Base-by-base conservation (phyloP, 2,888 invertebrate species). In the Amphipyra berbera region DNA sequence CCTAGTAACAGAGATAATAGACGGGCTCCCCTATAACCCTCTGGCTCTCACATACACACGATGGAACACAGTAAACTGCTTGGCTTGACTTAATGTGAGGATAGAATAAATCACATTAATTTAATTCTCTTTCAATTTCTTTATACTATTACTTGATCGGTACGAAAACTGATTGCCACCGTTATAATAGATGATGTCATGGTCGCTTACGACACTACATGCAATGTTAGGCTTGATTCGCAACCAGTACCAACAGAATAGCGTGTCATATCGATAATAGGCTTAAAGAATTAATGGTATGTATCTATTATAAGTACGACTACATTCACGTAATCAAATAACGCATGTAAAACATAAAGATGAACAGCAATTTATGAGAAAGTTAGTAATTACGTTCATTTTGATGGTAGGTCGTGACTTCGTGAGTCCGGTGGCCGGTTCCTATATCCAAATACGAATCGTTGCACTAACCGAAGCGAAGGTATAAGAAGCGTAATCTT, bases 331-430 rank as follows among this genome's bases (percentile, higher is more conserved):
- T 49, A 60, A 66, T 42, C 21, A 30, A 42, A 35, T 40, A 40
- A 40, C 27, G 6, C 35, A 47, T 44, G 15, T 56, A 42, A 66
- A 61, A 61, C 67, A 68, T 61, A 61, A 47, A 38, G 42, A 52
- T 44, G 47, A 47, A 13, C 50, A 47, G 35, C 7, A 27, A 27
- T 54, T 13, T 21, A 35, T 37, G 61, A 60, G 67, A 68, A 68
- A 66, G 61, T 5, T 0, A 12, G 42, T 61, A 55, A 56, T 66
- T 44, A 61, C 40, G 30, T 46, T 60, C 45, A 65, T 52, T 58
- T 40, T 35, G 48, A 56, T 14, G 13, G 40, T 12, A 21, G 50
- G 37, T 40, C 30, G 30, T 30, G 30, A 30, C 21, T 21, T n/a
- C n/a, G 27, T 6, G 30, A 7, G 6, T 2, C 6, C 7, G 13